phyloP scores from a whole-genome alignment of 2,113 vertebrate genomes.

The Xiphophorus maculatus region DNA sequence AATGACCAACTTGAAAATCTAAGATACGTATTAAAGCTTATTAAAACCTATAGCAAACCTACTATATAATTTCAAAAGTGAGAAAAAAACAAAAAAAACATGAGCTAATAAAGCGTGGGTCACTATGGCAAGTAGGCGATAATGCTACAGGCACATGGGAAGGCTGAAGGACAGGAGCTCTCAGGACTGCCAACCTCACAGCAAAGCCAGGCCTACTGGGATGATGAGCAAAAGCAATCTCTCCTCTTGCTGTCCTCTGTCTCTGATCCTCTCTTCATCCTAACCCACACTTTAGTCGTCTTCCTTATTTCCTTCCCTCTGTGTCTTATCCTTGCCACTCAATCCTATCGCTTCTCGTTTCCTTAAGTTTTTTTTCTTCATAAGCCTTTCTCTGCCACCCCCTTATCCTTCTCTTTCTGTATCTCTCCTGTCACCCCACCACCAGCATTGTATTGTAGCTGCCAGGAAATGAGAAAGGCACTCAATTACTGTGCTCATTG shows the following conservation, averaged over 20 bases:
- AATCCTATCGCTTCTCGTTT: conserved; percentile 35
- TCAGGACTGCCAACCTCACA: conserved; percentile 65
- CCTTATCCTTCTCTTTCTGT: conserved; percentile 47
- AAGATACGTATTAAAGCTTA: conserved; percentile 6
- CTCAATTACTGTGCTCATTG: conserved; percentile 79
- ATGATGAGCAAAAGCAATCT: conserved; percentile 65
- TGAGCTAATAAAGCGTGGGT: conserved; percentile 28
- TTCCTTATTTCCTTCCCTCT: conserved; percentile 52
- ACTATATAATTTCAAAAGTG: conserved; percentile 12
- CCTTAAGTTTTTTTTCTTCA: conserved; percentile 28
- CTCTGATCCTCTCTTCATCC: conserved; percentile 62
- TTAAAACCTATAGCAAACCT: not conserved
- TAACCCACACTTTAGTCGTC: conserved; percentile 33
- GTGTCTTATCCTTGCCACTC: conserved; percentile 44
- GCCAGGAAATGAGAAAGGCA: conserved; percentile 78
- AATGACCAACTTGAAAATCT: conserved; percentile 4
- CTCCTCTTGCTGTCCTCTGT: conserved; percentile 51
- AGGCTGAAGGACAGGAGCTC: conserved; percentile 66
- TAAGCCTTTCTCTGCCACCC: conserved; percentile 47
- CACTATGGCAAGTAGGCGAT: conserved; percentile 59
- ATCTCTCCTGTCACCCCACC: conserved; percentile 51
- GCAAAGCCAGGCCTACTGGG: conserved; percentile 58
- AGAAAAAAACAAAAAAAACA: conserved; percentile 11
- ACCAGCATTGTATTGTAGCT: conserved; percentile 65
- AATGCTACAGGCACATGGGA: conserved; percentile 47